Percentiles rank a stretch among this genome's conserved stretches.
Evolutionary conservation across 2,888 invertebrate species (phyloP).

Genomic region (Rotaria sp.): DNA sequence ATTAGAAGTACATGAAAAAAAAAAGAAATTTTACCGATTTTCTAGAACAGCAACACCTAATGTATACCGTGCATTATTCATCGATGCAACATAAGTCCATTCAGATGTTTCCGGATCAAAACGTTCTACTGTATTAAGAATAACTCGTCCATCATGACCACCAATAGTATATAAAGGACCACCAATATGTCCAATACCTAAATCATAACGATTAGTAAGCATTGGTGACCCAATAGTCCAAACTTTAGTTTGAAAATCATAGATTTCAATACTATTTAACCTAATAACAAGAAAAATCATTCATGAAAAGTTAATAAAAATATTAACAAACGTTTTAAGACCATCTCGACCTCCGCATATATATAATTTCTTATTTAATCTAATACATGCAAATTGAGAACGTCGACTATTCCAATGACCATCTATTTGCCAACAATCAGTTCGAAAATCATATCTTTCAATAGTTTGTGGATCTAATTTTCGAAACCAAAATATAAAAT

Average conservation of each 20-base stretch:
- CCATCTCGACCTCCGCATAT: slow-evolving; percentile 86
- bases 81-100: slow-evolving; percentile 65
- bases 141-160: slow-evolving; percentile 67
- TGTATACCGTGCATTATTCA: slow-evolving; percentile 64
- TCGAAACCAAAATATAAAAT: not conserved
- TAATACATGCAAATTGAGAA: slow-evolving; percentile 75
- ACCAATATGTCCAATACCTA: slow-evolving; percentile 65
- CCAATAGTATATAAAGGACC: slow-evolving; percentile 64
- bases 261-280: slow-evolving; percentile 30
- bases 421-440: not conserved
- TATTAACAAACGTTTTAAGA: slow-evolving; percentile 65
- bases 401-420: not conserved
- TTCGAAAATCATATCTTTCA: not conserved
- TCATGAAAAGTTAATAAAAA: not conserved
- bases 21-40: slow-evolving; percentile 43
- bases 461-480: not conserved
- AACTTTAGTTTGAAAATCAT: slow-evolving; percentile 59
- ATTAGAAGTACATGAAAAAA: not conserved
- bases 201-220: slow-evolving; percentile 64
- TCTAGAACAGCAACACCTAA: slow-evolving; percentile 66
- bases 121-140: slow-evolving; percentile 65
- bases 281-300: not conserved
- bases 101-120: slow-evolving; percentile 63
- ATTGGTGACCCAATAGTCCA: slow-evolving; percentile 78
- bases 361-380: slow-evolving; percentile 65